Evolutionary conservation across 2,888 invertebrate genomes (phyloP).

Genomic region (Desoria tigrina): DNA sequence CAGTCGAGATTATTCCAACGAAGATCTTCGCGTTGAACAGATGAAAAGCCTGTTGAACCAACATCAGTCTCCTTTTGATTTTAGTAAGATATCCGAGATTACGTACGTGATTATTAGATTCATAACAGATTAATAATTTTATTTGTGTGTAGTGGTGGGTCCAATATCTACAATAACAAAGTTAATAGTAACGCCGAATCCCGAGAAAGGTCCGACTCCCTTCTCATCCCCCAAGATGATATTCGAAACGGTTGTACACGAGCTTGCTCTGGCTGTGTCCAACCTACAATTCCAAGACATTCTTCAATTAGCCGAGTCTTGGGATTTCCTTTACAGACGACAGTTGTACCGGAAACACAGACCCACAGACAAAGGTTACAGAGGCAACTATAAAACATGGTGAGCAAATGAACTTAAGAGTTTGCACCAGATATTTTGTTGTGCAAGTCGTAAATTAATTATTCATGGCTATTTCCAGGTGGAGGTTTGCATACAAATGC

Average conservation of each 20-base stretch:
- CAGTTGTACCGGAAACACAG: conserved; percentile 80
- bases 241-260: conserved; percentile 75
- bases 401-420: conserved; percentile 55
- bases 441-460: conserved; percentile 2
- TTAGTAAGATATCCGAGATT: neutral
- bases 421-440: neutral
- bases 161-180: conserved; percentile 88
- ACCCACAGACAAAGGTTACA: conserved; percentile 65
- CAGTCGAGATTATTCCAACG: neutral
- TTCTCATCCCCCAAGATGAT: conserved; percentile 84
- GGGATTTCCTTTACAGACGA: conserved; percentile 80
- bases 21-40: neutral
- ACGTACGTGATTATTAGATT: neutral
- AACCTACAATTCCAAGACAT: conserved; percentile 72
- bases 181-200: conserved; percentile 86
- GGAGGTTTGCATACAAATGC: conserved; percentile 85
- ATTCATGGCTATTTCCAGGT: conserved; percentile 67
- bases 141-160: conserved; percentile 74
- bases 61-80: neutral
- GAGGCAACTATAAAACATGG: conserved; percentile 67
- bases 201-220: conserved; percentile 71
- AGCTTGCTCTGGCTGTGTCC: conserved; percentile 65
- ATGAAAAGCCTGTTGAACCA: neutral
- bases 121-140: conserved; percentile 6
- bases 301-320: conserved; percentile 81